phyloP scores from a whole-genome alignment of 2,113 vertebrate species.

The Chauna torquata region DNA sequence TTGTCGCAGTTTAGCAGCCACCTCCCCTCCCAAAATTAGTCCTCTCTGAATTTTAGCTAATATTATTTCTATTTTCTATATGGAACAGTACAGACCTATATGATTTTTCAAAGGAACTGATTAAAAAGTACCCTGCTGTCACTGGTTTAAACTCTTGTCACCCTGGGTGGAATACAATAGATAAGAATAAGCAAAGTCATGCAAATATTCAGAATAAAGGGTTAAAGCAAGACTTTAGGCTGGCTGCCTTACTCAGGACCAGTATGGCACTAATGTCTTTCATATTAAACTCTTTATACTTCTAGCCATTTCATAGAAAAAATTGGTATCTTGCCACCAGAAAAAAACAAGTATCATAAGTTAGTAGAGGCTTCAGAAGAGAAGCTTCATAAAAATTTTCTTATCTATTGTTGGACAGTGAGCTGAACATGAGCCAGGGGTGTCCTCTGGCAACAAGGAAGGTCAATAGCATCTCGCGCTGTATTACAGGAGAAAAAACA shows the following conservation, averaged over 20 bases:
- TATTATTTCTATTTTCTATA: neutral
- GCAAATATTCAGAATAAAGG: neutral
- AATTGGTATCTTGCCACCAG: neutral
- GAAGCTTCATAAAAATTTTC: neutral
- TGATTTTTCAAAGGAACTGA: constrained; percentile 37
- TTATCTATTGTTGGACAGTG: neutral
- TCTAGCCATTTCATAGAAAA: neutral
- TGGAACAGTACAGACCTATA: neutral
- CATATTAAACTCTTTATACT: neutral
- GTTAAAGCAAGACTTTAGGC: neutral
- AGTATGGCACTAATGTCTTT: neutral
- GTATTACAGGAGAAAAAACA: neutral
- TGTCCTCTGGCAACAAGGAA: neutral
- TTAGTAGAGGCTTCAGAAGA: neutral
- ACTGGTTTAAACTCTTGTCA: neutral
- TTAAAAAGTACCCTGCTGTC: neutral
- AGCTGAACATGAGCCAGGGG: neutral
- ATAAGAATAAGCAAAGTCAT: constrained; percentile 10
- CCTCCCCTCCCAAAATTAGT: neutral
- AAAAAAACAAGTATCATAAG: neutral
- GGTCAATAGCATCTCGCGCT: neutral
- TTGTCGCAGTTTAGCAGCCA: neutral
- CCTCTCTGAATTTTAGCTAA: neutral
- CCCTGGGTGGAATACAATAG: neutral
- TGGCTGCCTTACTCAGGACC: neutral